These are phyloP conservation scores for Henricia sp. DNA, from an alignment of 53 echinoderm and acorn worm species.

Conservation along the genomic window DNA sequence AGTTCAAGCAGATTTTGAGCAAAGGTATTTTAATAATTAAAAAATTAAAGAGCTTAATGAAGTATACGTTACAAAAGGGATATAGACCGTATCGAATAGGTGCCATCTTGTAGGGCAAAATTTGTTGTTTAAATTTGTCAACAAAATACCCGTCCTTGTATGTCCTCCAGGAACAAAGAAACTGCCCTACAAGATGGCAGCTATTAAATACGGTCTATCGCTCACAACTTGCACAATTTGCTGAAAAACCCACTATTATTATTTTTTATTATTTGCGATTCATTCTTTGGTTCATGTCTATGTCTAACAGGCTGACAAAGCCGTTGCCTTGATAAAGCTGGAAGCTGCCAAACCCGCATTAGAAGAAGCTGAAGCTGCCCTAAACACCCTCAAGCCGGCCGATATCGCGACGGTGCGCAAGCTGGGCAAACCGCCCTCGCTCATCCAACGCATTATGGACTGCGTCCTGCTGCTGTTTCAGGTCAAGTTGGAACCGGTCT, in stretches of 20 bases:
- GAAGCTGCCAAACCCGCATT: constrained; percentile 90
- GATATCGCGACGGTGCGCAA: constrained; percentile 96
- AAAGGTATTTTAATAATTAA: too few species aligned
- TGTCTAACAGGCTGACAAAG: constrained; percentile 77
- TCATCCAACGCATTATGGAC: constrained; percentile 95
- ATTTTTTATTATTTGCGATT: background rate
- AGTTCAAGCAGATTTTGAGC: too few species aligned
- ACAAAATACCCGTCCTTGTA: too few species aligned
- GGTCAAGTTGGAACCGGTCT: constrained; percentile 46
- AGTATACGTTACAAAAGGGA: too few species aligned
- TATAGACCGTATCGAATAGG: too few species aligned
- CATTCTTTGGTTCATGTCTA: background rate
- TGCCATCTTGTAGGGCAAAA: too few species aligned
- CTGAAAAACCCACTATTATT: background rate
- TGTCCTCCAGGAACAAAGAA: too few species aligned
- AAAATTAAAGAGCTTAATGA: too few species aligned
- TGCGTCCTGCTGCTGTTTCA: constrained; percentile 82
- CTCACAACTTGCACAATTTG: too few species aligned
- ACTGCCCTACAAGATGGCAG: too few species aligned
- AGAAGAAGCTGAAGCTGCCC: constrained; percentile 92
- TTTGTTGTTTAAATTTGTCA: too few species aligned
- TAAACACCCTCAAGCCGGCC: constrained; percentile 97
- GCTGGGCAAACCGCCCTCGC: constrained; percentile 95
- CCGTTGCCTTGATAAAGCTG: constrained; percentile 75
- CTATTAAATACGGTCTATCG: too few species aligned